phyloP scores from a whole-genome alignment of 2,113 vertebrate genomes.

The Brachyhypopomus occidentalis region DNA sequence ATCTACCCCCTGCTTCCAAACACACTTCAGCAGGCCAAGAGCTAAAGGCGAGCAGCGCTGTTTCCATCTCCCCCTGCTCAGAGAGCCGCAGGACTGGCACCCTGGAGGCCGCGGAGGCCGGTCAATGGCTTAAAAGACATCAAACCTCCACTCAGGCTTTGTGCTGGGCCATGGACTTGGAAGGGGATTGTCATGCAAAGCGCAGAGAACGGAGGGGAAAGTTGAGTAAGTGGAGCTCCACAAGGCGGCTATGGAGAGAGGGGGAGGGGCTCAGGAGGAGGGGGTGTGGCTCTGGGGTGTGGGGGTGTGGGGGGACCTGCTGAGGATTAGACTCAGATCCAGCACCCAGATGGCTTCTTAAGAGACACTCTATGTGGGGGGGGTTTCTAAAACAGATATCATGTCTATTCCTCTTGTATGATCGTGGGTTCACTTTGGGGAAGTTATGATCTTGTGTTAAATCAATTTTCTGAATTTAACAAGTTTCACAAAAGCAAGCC shows the following conservation, averaged over 20 bases:
- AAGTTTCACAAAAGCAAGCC: neutral
- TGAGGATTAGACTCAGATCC: slow-evolving; percentile 34
- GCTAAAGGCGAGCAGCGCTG: slow-evolving; percentile 33
- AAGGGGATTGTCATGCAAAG: slow-evolving; percentile 78
- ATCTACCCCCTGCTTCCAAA: slow-evolving; percentile 52
- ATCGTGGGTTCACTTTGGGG: neutral
- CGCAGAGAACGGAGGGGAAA: slow-evolving; percentile 65
- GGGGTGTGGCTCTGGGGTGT: slow-evolving; percentile 52
- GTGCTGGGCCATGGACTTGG: slow-evolving; percentile 77
- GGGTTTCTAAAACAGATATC: neutral
- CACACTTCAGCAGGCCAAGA: slow-evolving; percentile 44
- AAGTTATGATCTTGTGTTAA: neutral
- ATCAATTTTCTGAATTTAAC: neutral
- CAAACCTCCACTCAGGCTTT: slow-evolving; percentile 71
- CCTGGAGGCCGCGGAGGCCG: slow-evolving; percentile 51
- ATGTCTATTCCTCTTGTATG: neutral
- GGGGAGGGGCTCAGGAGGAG: slow-evolving; percentile 54
- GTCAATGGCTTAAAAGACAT: slow-evolving; percentile 70
- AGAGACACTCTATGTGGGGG: neutral
- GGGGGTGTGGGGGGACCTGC: slow-evolving; percentile 35
- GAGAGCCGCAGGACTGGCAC: slow-evolving; percentile 42
- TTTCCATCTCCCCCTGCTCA: slow-evolving; percentile 34
- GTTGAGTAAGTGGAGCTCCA: slow-evolving; percentile 58
- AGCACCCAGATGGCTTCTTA: slow-evolving; percentile 36
- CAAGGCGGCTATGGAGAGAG: slow-evolving; percentile 39